Base-by-base conservation (phyloP, 2,888 invertebrate species). In the Lochmaea crataegi region DNA sequence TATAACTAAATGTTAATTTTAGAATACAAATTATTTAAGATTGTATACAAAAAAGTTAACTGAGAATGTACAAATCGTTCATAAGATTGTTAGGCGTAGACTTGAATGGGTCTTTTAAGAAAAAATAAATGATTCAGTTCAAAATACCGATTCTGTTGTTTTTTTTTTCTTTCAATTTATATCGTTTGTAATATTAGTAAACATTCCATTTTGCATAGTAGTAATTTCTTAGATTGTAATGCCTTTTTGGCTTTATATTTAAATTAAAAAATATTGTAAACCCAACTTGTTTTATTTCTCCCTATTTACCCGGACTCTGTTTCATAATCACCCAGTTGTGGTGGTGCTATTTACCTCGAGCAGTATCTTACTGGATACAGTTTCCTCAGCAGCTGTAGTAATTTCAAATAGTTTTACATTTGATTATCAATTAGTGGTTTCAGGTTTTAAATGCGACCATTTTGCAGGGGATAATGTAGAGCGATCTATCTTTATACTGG, bases 1-100 rank as follows among this genome's bases (percentile, higher is more conserved):
- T 32, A 38, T 65, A 53, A n/a, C 51, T 63, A 63, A 16, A 63
- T 58, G 51, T 58, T 65, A 67, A 70, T 48, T 68, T 74, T 69
- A 57, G 26, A 57, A 58, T 65, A 51, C 38, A 53, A 58, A 67
- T 32, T 70, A 69, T 61, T 71, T 71, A 72, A 68, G 72, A 16
- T 75, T 76, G 72, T 75, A 75, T 45, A 12, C 3, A 67, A 75
- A 75, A 73, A 72, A 63, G 42, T 65, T 75, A 66, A 78, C 76
- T 77, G 75, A 77, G 51, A 68, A 68, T 78, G 78, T 78, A 78
- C 78, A 78, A 78, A 76, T 74, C 73, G 74, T 75, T 73, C 72
- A 76, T 76, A 74, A 60, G 42, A 18, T 73, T 68, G 71, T 75
- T 69, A 73, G 68, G 11, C 57, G 9, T 70, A 64, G 64, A 45